A percentile compares a stretch with the other conserved stretches of the same genome.
Evolutionary conservation across 2,888 invertebrate species (phyloP).

Genomic region (Cheilosia vulpina): DNA sequence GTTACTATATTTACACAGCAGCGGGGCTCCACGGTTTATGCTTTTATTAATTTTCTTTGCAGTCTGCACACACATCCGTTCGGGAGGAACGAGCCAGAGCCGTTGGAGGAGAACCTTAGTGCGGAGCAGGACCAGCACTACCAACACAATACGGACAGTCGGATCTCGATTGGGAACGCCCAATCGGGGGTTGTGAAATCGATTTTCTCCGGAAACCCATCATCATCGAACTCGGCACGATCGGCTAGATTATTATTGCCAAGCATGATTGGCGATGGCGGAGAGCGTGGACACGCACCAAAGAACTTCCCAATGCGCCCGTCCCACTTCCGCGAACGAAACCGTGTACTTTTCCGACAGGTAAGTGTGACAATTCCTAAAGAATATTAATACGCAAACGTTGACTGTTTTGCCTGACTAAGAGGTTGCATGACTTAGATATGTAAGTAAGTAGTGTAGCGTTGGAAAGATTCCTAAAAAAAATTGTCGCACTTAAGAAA

Average conservation of each 20-base stretch:
- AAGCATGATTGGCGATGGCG: constrained; percentile 56
- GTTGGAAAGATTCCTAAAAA: too few species aligned
- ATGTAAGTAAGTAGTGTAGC: too few species aligned
- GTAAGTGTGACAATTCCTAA: constrained; percentile 73
- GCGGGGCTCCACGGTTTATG: too few species aligned
- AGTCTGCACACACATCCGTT: constrained; percentile 67
- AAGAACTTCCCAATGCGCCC: constrained; percentile 78
- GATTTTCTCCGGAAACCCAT: constrained; percentile 68
- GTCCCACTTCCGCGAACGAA: constrained; percentile 82
- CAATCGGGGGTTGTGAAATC: constrained; percentile 65
- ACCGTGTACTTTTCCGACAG: constrained; percentile 80
- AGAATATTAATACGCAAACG: too few species aligned
- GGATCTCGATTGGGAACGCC: constrained; percentile 75
- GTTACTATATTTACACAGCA: too few species aligned
- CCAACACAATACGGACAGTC: constrained; percentile 74
- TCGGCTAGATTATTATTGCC: constrained; percentile 73
- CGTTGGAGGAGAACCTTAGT: constrained; percentile 80
- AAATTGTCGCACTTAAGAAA: too few species aligned
- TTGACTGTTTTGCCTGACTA: too few species aligned
- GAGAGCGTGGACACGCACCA: constrained; percentile 67
- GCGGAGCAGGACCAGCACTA: constrained; percentile 77
- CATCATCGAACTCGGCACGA: constrained; percentile 57
- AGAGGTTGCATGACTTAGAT: too few species aligned
- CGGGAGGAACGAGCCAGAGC: constrained; percentile 71
- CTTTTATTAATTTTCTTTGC: background rate